Percentiles rank a stretch among this genome's conserved stretches.
These are phyloP conservation scores for Lutraria rhynchaena DNA, from an alignment of 1,140 invertebrate species.

Conservation along the genomic window DNA sequence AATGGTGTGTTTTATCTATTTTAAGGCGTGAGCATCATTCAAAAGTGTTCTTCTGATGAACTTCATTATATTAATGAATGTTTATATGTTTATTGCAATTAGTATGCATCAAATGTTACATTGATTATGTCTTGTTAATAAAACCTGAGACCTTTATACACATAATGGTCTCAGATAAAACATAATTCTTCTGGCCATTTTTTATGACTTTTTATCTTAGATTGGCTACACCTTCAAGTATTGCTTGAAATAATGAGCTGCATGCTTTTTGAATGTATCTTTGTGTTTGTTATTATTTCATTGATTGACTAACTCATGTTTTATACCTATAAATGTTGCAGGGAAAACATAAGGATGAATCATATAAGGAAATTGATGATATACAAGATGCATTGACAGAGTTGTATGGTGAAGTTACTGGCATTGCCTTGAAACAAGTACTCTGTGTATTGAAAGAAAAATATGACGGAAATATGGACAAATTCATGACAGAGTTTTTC, in stretches of 20 bases:
- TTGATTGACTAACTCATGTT: not conserved
- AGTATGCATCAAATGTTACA: too few species aligned
- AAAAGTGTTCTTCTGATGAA: too few species aligned
- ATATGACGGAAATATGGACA: slow-evolving; percentile 31
- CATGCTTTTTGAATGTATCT: not conserved
- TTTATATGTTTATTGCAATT: too few species aligned
- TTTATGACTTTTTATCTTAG: not conserved
- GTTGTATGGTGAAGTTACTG: slow-evolving; percentile 3
- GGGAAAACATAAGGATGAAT: not conserved
- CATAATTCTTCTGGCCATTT: too few species aligned
- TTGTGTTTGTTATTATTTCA: not conserved
- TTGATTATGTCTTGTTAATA: too few species aligned
- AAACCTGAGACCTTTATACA: too few species aligned
- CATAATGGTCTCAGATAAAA: too few species aligned
- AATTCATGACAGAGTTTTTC: slow-evolving; percentile 26
- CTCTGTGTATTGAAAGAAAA: slow-evolving; percentile 1
- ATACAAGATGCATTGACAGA: not conserved
- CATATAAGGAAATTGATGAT: not conserved
- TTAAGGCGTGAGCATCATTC: too few species aligned
- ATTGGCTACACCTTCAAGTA: not conserved
- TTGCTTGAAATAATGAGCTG: not conserved
- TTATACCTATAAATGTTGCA: too few species aligned
- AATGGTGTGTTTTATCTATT: too few species aligned
- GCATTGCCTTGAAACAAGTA: slow-evolving; percentile 3
- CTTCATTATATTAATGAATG: too few species aligned